Conservation (phyloP, 2,888 invertebrate genomes). For the Acronicta psi region DNA sequence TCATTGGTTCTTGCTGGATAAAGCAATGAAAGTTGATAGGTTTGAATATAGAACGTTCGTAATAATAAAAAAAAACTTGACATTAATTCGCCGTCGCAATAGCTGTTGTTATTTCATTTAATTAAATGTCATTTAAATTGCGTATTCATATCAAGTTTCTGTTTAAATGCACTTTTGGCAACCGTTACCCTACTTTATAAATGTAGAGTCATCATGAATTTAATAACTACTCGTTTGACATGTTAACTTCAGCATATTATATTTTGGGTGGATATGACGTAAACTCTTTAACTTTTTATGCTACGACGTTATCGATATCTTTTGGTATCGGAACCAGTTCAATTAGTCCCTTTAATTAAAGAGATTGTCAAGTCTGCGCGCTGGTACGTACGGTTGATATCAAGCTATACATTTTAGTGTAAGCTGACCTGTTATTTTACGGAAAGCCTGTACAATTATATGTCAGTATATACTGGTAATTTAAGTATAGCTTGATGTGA, state of each 20-base stretch:
- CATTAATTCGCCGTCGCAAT: background rate
- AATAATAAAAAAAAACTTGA: background rate
- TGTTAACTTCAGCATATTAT: constrained; percentile 8
- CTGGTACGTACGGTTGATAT: constrained; percentile 31
- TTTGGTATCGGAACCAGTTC: constrained; percentile 47
- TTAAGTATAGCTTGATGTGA: no score
- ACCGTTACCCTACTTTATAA: constrained; percentile 9
- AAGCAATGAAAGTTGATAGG: background rate
- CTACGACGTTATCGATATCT: constrained; percentile 44
- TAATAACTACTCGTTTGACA: constrained; percentile 12
- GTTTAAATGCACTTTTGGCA: constrained; percentile 1
- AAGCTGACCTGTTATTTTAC: no score
- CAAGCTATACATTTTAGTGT: no score
- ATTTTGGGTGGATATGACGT: constrained; percentile 25
- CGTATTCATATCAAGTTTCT: background rate
- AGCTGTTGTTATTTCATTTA: background rate
- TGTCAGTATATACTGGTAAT: no score
- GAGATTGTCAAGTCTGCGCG: constrained; percentile 35
- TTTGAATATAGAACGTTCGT: background rate
- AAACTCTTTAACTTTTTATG: constrained; percentile 20
- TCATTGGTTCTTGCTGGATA: constrained; percentile 7
- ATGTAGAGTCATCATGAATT: constrained; percentile 15
- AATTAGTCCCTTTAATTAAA: constrained; percentile 62
- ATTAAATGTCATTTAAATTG: background rate
- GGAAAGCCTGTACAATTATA: no score